phyloP scores from a whole-genome alignment of 2,113 vertebrate species.

The Brienomyrus longianalis region DNA sequence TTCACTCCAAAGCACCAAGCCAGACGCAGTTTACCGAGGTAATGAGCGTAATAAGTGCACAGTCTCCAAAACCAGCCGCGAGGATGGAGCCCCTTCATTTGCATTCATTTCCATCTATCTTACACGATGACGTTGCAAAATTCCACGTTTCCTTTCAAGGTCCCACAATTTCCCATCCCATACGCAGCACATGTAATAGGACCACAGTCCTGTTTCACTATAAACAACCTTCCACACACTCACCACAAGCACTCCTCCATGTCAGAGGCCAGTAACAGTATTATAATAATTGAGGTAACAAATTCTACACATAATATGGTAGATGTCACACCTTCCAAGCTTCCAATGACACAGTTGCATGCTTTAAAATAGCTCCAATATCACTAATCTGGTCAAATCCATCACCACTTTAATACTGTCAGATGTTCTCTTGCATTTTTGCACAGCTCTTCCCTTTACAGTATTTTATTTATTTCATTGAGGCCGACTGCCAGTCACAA shows the following conservation, averaged over 20 bases:
- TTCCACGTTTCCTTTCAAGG: not conserved
- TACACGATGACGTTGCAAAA: not conserved
- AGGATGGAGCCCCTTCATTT: not conserved
- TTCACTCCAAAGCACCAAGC: not conserved
- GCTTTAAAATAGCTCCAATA: not conserved
- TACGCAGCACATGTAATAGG: not conserved
- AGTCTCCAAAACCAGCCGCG: not conserved
- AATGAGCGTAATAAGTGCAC: not conserved
- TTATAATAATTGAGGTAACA: not conserved
- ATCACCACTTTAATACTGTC: not conserved
- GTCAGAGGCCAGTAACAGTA: not conserved
- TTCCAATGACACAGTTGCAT: not conserved
- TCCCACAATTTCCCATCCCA: not conserved
- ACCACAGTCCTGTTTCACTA: not conserved
- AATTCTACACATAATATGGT: not conserved
- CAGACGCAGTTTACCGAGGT: not conserved
- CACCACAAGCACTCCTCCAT: not conserved
- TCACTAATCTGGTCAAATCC: not conserved
- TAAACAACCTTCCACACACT: not conserved
- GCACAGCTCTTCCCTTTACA: not conserved
- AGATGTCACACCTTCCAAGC: not conserved
- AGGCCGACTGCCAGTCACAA: not conserved
- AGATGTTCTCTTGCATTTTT: not conserved
- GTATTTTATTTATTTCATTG: not conserved
- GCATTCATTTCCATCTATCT: not conserved